These are phyloP conservation scores for Drosophila ananassae DNA, from an alignment of 1,140 invertebrate genomes.

Conservation along the genomic window DNA sequence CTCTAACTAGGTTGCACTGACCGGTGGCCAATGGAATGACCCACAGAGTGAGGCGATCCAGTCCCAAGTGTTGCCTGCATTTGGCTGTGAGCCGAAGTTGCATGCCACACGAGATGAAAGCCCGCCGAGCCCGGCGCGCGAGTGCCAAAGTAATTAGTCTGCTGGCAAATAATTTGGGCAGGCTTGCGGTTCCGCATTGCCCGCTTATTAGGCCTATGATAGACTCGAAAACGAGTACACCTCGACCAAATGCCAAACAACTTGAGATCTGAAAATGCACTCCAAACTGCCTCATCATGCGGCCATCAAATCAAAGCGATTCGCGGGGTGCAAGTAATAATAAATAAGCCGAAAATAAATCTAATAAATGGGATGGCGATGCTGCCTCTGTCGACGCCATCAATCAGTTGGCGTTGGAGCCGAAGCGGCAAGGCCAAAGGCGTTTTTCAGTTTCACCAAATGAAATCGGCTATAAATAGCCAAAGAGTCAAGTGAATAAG, in stretches of 20 bases:
- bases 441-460: conserved; percentile 76
- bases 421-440: conserved; percentile 64
- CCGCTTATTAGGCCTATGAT: conserved; percentile 73
- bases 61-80: conserved; percentile 43
- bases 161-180: conserved; percentile 72
- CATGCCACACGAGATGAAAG: conserved; percentile 77
- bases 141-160: conserved; percentile 82
- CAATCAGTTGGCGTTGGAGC: conserved; percentile 57
- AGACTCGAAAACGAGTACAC: conserved; percentile 38
- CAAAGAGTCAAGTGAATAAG: conserved; percentile 74
- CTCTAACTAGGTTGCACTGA: conserved; percentile 69
- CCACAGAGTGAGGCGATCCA: conserved; percentile 43
- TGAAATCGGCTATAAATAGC: conserved; percentile 70
- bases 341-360: conserved; percentile 79
- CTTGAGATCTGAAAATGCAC: conserved; percentile 65
- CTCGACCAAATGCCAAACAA: conserved; percentile 47
- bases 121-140: conserved; percentile 58
- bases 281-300: conserved; percentile 69
- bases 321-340: conserved; percentile 49
- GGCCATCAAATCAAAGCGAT: conserved; percentile 61
- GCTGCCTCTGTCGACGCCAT: conserved; percentile 65
- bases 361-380: conserved; percentile 59
- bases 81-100: conserved; percentile 39
- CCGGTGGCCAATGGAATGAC: conserved; percentile 61
- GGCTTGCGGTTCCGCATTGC: conserved; percentile 74